Evolutionary conservation across 2,113 vertebrate species (phyloP).

Genomic region (Cryptoleucopteryx plumbea): DNA sequence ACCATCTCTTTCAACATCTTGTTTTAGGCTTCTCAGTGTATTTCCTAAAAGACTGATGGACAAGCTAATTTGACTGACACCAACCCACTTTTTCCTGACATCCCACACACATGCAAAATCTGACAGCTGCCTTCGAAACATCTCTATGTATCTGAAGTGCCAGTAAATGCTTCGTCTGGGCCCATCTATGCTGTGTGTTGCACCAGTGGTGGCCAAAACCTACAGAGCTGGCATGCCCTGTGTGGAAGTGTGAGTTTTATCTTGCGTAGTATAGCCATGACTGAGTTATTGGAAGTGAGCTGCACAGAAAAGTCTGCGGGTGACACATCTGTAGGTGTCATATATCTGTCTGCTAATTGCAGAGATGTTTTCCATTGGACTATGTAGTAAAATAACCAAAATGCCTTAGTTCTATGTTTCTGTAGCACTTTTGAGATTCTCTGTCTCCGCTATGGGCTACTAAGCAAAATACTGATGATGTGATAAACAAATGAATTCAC

Average conservation of each 20-base stretch:
- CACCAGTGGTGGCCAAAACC: background rate
- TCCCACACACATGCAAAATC: background rate
- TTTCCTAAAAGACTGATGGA: slow-evolving; percentile 48
- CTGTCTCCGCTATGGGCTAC: background rate
- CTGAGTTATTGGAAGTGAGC: background rate
- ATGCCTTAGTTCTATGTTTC: background rate
- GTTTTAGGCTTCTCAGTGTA: slow-evolving; percentile 28
- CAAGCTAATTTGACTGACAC: slow-evolving; percentile 55
- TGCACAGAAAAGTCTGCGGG: background rate
- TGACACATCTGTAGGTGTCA: background rate
- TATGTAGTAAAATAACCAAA: background rate
- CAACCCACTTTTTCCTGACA: slow-evolving; percentile 42
- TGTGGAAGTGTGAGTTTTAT: background rate
- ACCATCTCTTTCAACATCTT: slow-evolving; percentile 41
- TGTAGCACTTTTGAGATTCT: background rate
- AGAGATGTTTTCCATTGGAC: background rate
- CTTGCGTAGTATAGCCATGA: background rate
- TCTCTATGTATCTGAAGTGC: background rate
- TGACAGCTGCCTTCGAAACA: slow-evolving; percentile 17
- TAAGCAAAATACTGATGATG: background rate
- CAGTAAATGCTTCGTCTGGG: background rate
- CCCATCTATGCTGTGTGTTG: background rate
- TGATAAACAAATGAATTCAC: background rate
- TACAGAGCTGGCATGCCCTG: background rate
- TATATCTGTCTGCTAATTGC: background rate